phyloP scores from a whole-genome alignment of 1,140 invertebrate genomes.

The Tribolium madens region DNA sequence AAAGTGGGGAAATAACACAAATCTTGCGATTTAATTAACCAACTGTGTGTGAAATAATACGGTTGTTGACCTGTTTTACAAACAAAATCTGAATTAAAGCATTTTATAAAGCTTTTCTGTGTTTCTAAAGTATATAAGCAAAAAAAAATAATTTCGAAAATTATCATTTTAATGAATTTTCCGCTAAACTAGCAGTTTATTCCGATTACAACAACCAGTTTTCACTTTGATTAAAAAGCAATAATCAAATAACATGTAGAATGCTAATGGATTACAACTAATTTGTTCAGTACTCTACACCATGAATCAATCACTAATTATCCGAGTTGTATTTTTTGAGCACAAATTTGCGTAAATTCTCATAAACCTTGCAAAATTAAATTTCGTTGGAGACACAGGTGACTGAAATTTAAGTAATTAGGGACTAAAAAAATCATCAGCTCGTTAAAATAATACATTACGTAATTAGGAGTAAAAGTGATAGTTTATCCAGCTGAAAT shows the following conservation, averaged over 20 bases:
- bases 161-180: no score
- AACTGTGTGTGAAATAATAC: not conserved
- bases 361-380: not conserved
- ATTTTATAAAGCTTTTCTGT: no score
- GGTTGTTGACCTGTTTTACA: not conserved
- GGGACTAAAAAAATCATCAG: not conserved
- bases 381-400: not conserved
- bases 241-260: not conserved
- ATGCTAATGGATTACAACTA: not conserved
- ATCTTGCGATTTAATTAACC: not conserved
- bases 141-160: no score
- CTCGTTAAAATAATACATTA: no score
- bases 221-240: not conserved
- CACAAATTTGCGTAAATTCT: not conserved
- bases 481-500: no score
- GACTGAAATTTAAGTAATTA: not conserved
- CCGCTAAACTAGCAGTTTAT: no score
- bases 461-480: no score
- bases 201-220: not conserved
- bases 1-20: not conserved
- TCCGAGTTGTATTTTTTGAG: not conserved
- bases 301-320: not conserved
- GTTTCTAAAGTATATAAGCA: no score
- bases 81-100: no score
- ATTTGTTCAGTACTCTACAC: not conserved